Base-by-base conservation (phyloP, 23 tunicate genomes). In the Oikopleura dioica region DNA sequence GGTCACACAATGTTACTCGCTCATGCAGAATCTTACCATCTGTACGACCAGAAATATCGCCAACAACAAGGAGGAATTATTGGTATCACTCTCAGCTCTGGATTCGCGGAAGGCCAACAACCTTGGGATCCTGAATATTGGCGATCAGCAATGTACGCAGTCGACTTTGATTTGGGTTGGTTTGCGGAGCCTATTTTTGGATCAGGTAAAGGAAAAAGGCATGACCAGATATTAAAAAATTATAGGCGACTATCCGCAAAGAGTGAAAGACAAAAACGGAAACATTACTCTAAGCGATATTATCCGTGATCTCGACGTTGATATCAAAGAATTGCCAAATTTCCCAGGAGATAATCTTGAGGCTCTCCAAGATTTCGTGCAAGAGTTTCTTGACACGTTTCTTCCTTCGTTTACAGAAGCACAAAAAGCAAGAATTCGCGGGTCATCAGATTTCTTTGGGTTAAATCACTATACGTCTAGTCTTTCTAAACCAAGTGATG, bases 391-490 rank as follows among this genome's bases (percentile, higher is more conserved):
- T 77, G 36, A 75, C 84, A 1, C 67, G 79, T 83, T 87, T 26
- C 80, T 86, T 0, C 95, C 88, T 16, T 79, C 76, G 34, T 94
- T 94, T 67, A 94, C 95, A 36, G 85, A 84, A 50, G 88, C 76
- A 38, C 88, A 94, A 79, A 94, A 69, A 23, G 76, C 37, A 37
- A 72, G 75, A 36, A 94, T 83, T 81, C 81, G 79, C 59, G 95
- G 83, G 32, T 83, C 89, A 35, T 79, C 95, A 38, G 99, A 94
- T 79, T 94, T 94, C 76, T 94, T 94, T 50, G 99, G 99, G 34
- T 51, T 94, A 38, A 94, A 94, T 77, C 99, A 94, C 37, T 94
- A 94, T 82, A 94, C 99, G 12, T 82, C 95, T 24, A 84, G 86
- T 63, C 78, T 94, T 16, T 16, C 72, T 44, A 9, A 9, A 9